Evolutionary conservation across 1,140 invertebrate species (phyloP).

Genomic region (Frieseomelitta varia): DNA sequence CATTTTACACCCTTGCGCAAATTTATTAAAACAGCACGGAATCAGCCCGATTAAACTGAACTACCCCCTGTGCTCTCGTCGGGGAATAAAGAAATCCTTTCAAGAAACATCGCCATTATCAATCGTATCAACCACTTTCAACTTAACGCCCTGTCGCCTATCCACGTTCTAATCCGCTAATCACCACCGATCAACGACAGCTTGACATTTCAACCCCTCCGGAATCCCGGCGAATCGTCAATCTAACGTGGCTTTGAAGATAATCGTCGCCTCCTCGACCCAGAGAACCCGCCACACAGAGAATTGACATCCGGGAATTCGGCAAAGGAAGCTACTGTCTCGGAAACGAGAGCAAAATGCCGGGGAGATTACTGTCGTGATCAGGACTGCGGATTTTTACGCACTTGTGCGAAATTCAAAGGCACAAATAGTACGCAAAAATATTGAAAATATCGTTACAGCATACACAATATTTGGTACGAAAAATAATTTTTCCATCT

Average conservation of each 20-base stretch:
- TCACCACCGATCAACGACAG: background rate
- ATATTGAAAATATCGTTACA: no score
- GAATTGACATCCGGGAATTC: conserved; percentile 12
- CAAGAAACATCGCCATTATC: background rate
- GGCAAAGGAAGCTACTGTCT: background rate
- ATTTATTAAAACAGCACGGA: no score
- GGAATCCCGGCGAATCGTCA: background rate
- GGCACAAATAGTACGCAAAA: no score
- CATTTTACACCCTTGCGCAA: no score
- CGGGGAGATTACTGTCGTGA: background rate
- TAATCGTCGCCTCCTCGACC: background rate
- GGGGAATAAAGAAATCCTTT: background rate
- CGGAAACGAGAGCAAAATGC: background rate
- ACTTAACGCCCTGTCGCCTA: background rate
- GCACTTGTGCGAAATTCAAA: no score
- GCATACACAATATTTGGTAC: no score
- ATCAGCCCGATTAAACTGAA: background rate
- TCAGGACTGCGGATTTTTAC: no score
- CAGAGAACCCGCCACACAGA: background rate
- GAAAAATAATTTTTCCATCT: no score
- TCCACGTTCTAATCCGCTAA: background rate
- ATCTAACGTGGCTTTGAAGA: background rate
- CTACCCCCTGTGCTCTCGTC: no score
- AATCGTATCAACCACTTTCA: background rate
- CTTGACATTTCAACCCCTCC: background rate